Conservation (phyloP, 2,797 vertebrate species). For the Rhinichthys osculus region DNA sequence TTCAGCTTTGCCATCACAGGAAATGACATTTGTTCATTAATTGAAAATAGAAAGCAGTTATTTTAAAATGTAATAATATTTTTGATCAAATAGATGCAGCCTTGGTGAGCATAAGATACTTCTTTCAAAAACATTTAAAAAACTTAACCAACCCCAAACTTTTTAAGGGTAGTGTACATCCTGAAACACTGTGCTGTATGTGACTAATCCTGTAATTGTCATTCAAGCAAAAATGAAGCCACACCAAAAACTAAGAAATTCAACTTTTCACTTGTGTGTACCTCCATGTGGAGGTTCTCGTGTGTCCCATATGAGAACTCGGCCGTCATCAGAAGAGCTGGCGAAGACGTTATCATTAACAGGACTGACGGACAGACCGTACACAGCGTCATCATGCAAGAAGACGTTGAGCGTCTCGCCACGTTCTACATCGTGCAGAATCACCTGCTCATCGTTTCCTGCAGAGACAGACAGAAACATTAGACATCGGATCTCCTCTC, state of each 20-base stretch:
- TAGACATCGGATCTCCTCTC: neutral
- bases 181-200: neutral
- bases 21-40: neutral
- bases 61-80: neutral
- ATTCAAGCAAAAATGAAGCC: neutral
- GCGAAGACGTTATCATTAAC: conserved; percentile 98
- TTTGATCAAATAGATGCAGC: neutral
- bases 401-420: conserved; percentile 96
- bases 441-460: conserved; percentile 99
- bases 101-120: neutral
- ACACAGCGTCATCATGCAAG: conserved; percentile 96
- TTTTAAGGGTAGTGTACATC: neutral
- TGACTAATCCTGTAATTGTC: neutral
- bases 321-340: conserved; percentile 96
- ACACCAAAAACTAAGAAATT: neutral
- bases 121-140: neutral
- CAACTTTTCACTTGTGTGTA: conserved; percentile 61
- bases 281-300: conserved; percentile 94
- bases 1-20: neutral
- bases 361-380: conserved; percentile 95
- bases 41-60: neutral
- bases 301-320: conserved; percentile 98
- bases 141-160: neutral
- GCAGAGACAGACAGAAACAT: conserved; percentile 67
- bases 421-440: conserved; percentile 97